Evolutionary conservation across 2,888 invertebrate genomes (phyloP).

Genomic region (Tetragnatha montana): DNA sequence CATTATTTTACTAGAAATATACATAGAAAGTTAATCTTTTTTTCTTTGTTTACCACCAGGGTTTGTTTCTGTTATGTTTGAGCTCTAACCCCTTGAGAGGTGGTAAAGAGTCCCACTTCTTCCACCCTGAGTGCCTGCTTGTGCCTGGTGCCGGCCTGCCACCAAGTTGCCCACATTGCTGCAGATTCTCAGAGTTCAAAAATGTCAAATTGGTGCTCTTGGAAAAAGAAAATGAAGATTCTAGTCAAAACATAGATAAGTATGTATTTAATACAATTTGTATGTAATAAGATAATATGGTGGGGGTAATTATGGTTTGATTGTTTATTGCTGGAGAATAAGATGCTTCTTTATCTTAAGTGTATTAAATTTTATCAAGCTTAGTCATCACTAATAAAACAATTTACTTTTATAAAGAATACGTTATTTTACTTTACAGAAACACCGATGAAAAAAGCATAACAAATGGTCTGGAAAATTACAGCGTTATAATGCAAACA

Average conservation of each 20-base stretch:
- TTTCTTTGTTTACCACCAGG: constrained; percentile 78
- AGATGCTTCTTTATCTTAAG: no score
- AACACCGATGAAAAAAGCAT: constrained; percentile 17
- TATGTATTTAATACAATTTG: no score
- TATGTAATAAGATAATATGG: no score
- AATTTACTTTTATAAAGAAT: background rate
- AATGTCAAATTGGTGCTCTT: constrained; percentile 74
- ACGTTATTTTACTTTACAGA: constrained; percentile 21
- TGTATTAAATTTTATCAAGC: no score
- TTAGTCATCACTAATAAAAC: no score
- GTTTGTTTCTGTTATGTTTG: constrained; percentile 87
- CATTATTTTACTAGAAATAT: background rate
- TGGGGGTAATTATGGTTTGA: no score
- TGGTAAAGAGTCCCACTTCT: constrained; percentile 82
- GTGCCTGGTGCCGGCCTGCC: constrained; percentile 77
- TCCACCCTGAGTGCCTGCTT: constrained; percentile 84
- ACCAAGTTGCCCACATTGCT: constrained; percentile 85
- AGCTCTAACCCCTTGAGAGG: constrained; percentile 72
- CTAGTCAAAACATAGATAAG: background rate
- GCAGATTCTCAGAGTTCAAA: constrained; percentile 79
- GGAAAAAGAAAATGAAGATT: background rate
- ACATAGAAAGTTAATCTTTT: background rate
- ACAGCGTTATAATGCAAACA: constrained; percentile 20
- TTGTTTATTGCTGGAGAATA: no score
- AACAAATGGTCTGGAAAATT: constrained; percentile 26